Evolutionary conservation across 1,140 invertebrate genomes (phyloP).

Genomic region (Tetraneura akinire): DNA sequence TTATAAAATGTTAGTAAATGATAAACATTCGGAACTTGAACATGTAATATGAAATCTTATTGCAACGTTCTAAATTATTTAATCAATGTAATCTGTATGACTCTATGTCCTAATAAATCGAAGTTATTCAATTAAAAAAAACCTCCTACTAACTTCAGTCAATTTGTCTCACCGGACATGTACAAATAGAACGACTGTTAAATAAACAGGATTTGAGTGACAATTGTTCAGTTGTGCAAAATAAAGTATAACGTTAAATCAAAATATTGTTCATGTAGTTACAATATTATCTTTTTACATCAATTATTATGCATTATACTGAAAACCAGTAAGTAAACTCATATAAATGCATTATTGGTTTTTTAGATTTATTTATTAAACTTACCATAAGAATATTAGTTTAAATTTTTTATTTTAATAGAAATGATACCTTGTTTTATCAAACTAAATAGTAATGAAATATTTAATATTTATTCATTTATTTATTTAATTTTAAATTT

Average conservation of each 20-base stretch:
- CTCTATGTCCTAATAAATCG: conserved; percentile 36
- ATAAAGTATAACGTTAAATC: not conserved
- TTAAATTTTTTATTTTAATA: no score
- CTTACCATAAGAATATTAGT: no score
- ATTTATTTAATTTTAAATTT: no score
- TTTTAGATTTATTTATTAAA: no score
- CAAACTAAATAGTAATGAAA: no score
- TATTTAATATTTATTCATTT: no score
- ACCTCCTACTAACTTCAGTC: conserved; percentile 23
- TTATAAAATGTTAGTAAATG: no score
- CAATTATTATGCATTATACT: no score
- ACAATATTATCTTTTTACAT: no score
- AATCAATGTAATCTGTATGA: conserved; percentile 19
- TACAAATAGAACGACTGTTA: conserved; percentile 37
- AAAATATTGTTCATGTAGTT: not conserved
- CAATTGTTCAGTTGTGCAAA: conserved; percentile 48
- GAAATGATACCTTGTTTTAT: no score
- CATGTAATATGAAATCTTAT: conserved; percentile 13
- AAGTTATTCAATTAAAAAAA: conserved; percentile 37
- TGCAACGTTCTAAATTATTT: conserved; percentile 24
- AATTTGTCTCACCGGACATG: conserved; percentile 41
- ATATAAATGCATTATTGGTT: no score
- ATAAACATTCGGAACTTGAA: not conserved
- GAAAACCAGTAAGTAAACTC: conserved; percentile 34
- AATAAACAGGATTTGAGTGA: conserved; percentile 29